Evolutionary conservation across 2,888 invertebrate species (phyloP).

Genomic region (Alloplasta piceator): DNA sequence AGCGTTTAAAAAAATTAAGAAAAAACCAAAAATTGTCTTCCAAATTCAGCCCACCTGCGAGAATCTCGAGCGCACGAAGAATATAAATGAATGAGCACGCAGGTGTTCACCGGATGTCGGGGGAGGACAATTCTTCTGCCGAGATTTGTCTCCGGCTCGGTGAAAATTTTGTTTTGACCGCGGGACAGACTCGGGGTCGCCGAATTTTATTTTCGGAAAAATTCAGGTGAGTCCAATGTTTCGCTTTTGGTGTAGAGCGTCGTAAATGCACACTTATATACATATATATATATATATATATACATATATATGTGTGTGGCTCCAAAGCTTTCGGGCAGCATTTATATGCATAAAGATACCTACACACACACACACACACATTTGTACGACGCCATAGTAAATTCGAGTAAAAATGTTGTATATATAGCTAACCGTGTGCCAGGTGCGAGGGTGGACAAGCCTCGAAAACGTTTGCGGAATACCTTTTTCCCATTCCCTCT

Average conservation of each 20-base stretch:
- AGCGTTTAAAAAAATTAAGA: neutral
- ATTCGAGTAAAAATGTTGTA: constrained; percentile 31
- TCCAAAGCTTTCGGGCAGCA: constrained; percentile 3
- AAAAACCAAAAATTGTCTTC: neutral
- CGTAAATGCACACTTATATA: constrained; percentile 54
- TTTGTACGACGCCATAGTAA: constrained; percentile 2
- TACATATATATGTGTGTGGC: constrained; percentile 7
- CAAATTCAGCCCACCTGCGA: neutral
- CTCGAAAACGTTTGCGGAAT: constrained; percentile 38
- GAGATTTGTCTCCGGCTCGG: constrained; percentile 3
- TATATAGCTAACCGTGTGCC: constrained; percentile 51
- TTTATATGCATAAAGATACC: constrained; percentile 40
- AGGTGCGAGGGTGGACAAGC: constrained; percentile 61
- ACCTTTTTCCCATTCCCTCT: constrained; percentile 6
- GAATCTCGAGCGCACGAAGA: neutral
- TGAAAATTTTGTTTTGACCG: constrained; percentile 1
- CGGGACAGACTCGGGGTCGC: neutral
- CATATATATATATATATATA: neutral
- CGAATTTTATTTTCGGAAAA: constrained; percentile 23
- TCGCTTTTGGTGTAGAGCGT: constrained; percentile 7
- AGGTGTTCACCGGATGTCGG: constrained; percentile 40
- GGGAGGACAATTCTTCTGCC: neutral
- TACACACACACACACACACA: constrained; percentile 1
- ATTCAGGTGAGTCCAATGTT: constrained; percentile 44
- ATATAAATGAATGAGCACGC: constrained; percentile 21